Percentiles rank a stretch among this genome's conserved stretches.
phyloP scores from a whole-genome alignment of 2,888 invertebrate species.

The Callimorpha dominula region DNA sequence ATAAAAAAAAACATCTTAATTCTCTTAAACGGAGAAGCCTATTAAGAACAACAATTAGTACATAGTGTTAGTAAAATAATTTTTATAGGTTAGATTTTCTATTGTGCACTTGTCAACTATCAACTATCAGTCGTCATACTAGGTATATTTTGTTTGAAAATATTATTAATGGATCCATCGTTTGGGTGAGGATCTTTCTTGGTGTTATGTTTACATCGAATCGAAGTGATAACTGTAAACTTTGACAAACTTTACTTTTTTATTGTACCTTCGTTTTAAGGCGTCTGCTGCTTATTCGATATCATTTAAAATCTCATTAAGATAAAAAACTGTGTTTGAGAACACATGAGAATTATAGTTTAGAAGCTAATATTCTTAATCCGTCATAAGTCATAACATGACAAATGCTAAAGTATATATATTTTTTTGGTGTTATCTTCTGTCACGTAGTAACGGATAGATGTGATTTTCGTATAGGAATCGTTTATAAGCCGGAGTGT shows the following conservation, averaged over 20 bases:
- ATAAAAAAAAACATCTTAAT: too few relatives aligned
- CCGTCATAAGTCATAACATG: neutral
- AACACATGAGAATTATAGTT: neutral
- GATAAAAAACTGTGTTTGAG: neutral
- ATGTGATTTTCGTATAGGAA: too few relatives aligned
- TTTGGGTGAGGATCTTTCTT: neutral
- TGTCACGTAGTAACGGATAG: too few relatives aligned
- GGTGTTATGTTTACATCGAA: neutral
- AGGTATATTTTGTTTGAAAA: too few relatives aligned
- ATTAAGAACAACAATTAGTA: too few relatives aligned
- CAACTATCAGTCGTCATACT: too few relatives aligned
- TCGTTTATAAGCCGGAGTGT: too few relatives aligned
- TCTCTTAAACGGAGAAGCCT: too few relatives aligned
- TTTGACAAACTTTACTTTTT: neutral
- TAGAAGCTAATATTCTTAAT: neutral
- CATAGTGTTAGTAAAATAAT: too few relatives aligned
- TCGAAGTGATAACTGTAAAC: neutral
- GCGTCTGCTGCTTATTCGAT: too few relatives aligned
- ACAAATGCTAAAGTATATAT: neutral
- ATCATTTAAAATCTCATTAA: neutral
- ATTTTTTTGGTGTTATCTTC: neutral
- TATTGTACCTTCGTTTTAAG: neutral
- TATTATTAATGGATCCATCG: neutral
- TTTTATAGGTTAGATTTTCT: too few relatives aligned
- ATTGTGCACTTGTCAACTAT: too few relatives aligned